Conservation (phyloP, 2,797 vertebrate species). For the Pygocentrus nattereri region DNA sequence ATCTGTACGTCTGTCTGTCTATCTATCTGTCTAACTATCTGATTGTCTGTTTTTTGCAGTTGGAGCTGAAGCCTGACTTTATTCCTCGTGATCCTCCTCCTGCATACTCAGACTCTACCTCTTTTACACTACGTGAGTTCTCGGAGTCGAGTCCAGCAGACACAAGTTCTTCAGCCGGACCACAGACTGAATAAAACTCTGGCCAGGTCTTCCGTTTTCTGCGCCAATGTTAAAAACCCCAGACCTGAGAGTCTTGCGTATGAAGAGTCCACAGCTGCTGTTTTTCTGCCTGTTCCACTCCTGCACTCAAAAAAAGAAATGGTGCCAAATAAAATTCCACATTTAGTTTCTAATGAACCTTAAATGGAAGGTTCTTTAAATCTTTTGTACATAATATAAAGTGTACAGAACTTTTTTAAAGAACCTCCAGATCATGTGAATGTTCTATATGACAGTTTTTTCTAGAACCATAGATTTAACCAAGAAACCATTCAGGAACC, state of each 20-base stretch:
- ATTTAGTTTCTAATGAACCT: neutral
- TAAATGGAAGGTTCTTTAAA: too few relatives aligned
- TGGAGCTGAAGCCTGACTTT: constrained; percentile 43
- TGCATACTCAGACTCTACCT: constrained; percentile 33
- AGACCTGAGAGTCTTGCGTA: too few relatives aligned
- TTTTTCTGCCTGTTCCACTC: too few relatives aligned
- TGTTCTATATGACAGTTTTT: neutral
- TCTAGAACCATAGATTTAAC: neutral
- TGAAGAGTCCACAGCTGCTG: too few relatives aligned
- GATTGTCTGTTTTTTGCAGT: neutral
- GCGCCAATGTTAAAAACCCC: neutral
- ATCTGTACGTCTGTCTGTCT: too few relatives aligned
- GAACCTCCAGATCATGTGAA: neutral
- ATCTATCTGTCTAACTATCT: too few relatives aligned
- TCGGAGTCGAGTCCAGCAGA: neutral
- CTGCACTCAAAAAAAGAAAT: too few relatives aligned
- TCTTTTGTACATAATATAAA: neutral
- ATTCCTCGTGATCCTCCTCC: constrained; percentile 46
- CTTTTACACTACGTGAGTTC: neutral
- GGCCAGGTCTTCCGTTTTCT: neutral
- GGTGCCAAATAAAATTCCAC: neutral
- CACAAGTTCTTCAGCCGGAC: too few relatives aligned
- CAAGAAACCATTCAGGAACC: too few relatives aligned
- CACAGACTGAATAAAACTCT: neutral
- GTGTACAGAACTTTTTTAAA: neutral